Conservation (phyloP, 2,888 invertebrate genomes). For the Drosophila quinaria region DNA sequence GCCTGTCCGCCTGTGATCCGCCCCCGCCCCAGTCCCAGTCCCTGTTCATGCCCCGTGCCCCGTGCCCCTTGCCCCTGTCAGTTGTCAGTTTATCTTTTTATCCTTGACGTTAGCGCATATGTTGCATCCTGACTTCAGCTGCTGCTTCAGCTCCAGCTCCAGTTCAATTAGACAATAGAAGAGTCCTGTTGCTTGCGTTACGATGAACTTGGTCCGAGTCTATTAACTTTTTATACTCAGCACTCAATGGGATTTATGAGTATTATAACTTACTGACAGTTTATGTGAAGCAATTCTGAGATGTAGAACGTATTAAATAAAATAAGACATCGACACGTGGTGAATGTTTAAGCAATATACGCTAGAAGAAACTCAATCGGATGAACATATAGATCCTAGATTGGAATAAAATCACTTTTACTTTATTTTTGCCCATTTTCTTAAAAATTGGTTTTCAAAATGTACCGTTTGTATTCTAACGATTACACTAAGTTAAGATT, state of each 20-base stretch:
- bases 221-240: conserved; percentile 21
- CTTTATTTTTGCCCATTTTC: too few relatives aligned
- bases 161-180: conserved; percentile 55
- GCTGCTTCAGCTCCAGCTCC: conserved; percentile 40
- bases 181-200: conserved; percentile 5
- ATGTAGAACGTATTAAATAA: too few relatives aligned
- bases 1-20: conserved; percentile 75
- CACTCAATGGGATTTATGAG: background rate
- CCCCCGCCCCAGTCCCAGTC: conserved; percentile 11
- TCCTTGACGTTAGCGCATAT: conserved; percentile 73
- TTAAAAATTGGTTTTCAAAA: too few relatives aligned
- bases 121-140: conserved; percentile 73
- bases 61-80: conserved; percentile 20
- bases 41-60: conserved; percentile 6
- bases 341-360: too few relatives aligned
- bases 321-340: too few relatives aligned
- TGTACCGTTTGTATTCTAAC: too few relatives aligned
- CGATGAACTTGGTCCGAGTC: conserved; percentile 11
- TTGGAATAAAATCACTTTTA: too few relatives aligned
- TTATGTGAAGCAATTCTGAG: background rate
- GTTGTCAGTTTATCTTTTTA: conserved; percentile 68
- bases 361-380: too few relatives aligned
- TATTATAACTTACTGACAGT: conserved; percentile 52
- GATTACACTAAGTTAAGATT: too few relatives aligned
- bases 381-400: too few relatives aligned